Base-by-base conservation (phyloP, 2,797 vertebrate species). In the Bovichtus variegatus region DNA sequence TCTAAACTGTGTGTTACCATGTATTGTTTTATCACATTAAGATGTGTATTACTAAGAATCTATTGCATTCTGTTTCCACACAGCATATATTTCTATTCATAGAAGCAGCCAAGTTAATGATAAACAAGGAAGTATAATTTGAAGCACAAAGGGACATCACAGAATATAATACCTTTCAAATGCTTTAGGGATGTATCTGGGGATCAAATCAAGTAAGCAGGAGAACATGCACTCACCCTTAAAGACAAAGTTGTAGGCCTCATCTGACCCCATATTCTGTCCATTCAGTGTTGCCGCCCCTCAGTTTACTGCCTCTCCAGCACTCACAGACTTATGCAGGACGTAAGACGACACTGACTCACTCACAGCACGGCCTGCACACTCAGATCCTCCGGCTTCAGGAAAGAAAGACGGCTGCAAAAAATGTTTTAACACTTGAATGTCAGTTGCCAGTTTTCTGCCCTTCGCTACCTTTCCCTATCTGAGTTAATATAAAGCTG, bases 221-320 rank as follows among this genome's bases (percentile, higher is more conserved):
- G 1, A 80, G 9, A 47, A 34, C 11, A 19, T 6, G n/a, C 41
- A 91, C 96, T 95, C 90, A 98, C 98, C 97, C 93, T 99, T 99
- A 89, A 99, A 99, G 87, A 99, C 97, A 80, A 98, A 99, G 94
- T 98, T 99, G 87, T 98, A 99, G 74, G 97, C 95, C 66, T 97
- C 96, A 36, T 95, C 94, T 40, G 91, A 92, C 85, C 96, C 95
- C 98, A 99, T 97, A 64, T 73, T 92, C 50, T 76, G 86, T 82
- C 81, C 92, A 92, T 89, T 68, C 89, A 91, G 47, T 44, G 86
- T 59, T 78, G 84, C 72, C 44, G 19, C 54, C 54, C 43, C 67
- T 62, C 75, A 58, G 51, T 74, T 78, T 19, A 12, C 70, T 76
- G 68, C 21, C 2, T 84, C 80, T 83, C 74, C 70, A n/a, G 59